phyloP scores from a whole-genome alignment of 1,140 invertebrate genomes.

The Cyclargus thomasi region DNA sequence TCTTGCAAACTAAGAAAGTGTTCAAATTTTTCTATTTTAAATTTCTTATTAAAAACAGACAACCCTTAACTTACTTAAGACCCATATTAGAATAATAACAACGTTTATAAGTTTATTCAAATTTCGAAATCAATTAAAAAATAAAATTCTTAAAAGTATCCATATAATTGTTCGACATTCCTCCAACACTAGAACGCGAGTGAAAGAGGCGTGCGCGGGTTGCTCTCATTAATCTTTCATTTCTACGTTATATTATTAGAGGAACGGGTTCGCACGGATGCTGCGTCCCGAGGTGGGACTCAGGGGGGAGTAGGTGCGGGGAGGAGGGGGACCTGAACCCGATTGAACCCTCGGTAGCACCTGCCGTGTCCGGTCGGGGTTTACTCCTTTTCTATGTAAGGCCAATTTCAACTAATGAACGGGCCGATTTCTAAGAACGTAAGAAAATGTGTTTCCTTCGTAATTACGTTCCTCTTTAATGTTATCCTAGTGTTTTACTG shows the following conservation, averaged over 20 bases:
- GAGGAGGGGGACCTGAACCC: constrained; percentile 54
- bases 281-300: constrained; percentile 30
- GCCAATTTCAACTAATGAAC: constrained; percentile 20
- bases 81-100: too few relatives aligned
- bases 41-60: too few relatives aligned
- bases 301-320: constrained; percentile 13
- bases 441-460: neutral
- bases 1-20: too few relatives aligned
- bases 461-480: neutral
- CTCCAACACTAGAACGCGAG: constrained; percentile 36
- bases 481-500: neutral
- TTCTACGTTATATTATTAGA: constrained; percentile 74
- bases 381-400: constrained; percentile 36
- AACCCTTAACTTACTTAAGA: too few relatives aligned
- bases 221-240: constrained; percentile 74
- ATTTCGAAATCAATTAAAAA: too few relatives aligned
- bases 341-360: constrained; percentile 67
- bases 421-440: neutral
- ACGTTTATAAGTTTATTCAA: too few relatives aligned
- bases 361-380: constrained; percentile 60
- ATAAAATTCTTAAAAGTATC: too few relatives aligned
- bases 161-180: too few relatives aligned
- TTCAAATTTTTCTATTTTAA: too few relatives aligned
- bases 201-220: constrained; percentile 69
- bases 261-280: constrained; percentile 70